Percentiles rank a stretch among this genome's conserved stretches.
Conservation (phyloP, 2,888 invertebrate species). For the Nephrocerus scutellatus region DNA sequence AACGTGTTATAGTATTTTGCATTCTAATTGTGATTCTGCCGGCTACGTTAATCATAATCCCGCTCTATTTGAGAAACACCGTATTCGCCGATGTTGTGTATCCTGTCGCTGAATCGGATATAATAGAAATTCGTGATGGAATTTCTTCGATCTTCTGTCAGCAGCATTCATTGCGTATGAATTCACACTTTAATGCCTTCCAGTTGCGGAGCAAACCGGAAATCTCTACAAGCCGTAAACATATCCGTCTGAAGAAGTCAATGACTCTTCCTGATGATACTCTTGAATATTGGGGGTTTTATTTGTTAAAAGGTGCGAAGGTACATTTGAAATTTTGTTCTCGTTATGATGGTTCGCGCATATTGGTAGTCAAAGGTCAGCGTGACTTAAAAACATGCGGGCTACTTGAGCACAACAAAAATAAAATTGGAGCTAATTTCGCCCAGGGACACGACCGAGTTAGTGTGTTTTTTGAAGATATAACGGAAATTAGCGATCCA, state of each 20-base stretch:
- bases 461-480: slow-evolving; percentile 55
- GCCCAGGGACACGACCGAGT: slow-evolving; percentile 46
- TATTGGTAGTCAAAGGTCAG: slow-evolving; percentile 74
- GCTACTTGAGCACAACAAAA: slow-evolving; percentile 61
- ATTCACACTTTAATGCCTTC: slow-evolving; percentile 63
- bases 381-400: slow-evolving; percentile 71
- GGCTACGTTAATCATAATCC: slow-evolving; percentile 65
- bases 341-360: slow-evolving; percentile 67
- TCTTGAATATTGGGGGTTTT: slow-evolving; percentile 84
- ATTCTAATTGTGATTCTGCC: slow-evolving; percentile 69
- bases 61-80: slow-evolving; percentile 68
- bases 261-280: slow-evolving; percentile 79
- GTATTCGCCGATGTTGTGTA: slow-evolving; percentile 71
- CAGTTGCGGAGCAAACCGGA: slow-evolving; percentile 65
- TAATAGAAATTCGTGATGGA: slow-evolving; percentile 73
- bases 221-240: slow-evolving; percentile 62
- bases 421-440: slow-evolving; percentile 55
- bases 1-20: slow-evolving; percentile 71
- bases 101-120: slow-evolving; percentile 75
- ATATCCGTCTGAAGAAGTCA: slow-evolving; percentile 70
- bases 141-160: slow-evolving; percentile 77
- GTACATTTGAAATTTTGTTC: slow-evolving; percentile 75
- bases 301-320: slow-evolving; percentile 67
- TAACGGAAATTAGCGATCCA: slow-evolving; percentile 47
- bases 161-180: slow-evolving; percentile 71